Percentiles rank a stretch among this genome's conserved stretches.
phyloP scores from a whole-genome alignment of 2,888 invertebrate genomes.

The Pedicia rivosa region DNA sequence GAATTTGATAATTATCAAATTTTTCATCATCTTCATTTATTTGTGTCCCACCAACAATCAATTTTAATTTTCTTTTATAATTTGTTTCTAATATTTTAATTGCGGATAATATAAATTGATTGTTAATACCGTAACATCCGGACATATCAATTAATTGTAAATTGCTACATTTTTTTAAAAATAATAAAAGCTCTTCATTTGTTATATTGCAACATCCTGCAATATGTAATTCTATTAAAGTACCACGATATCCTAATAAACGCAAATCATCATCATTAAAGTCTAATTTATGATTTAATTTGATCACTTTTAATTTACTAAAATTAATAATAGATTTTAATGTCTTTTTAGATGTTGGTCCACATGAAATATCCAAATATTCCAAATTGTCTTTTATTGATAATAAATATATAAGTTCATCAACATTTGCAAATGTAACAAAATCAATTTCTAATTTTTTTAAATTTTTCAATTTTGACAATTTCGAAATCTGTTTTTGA shows the following conservation, averaged over 20 bases:
- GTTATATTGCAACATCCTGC: slow-evolving; percentile 2
- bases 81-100: not conserved
- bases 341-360: not conserved
- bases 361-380: slow-evolving; percentile 1
- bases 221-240: not conserved
- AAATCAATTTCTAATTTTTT: slow-evolving; percentile 2
- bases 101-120: not conserved
- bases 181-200: not conserved
- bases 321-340: slow-evolving; percentile 1
- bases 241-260: not conserved
- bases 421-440: slow-evolving; percentile 1
- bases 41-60: not conserved
- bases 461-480: not conserved
- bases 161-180: not conserved
- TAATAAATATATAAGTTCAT: not conserved
- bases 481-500: not conserved
- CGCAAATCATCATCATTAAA: slow-evolving; percentile 1
- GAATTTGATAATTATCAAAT: not conserved
- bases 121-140: slow-evolving; percentile 1
- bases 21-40: slow-evolving; percentile 2
- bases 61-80: not conserved
- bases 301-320: slow-evolving; percentile 1
- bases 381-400: not conserved
- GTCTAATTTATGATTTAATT: slow-evolving; percentile 2
- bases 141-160: slow-evolving; percentile 1